Base-by-base conservation (phyloP, 2,797 vertebrate genomes). In the Onychomys torridus region DNA sequence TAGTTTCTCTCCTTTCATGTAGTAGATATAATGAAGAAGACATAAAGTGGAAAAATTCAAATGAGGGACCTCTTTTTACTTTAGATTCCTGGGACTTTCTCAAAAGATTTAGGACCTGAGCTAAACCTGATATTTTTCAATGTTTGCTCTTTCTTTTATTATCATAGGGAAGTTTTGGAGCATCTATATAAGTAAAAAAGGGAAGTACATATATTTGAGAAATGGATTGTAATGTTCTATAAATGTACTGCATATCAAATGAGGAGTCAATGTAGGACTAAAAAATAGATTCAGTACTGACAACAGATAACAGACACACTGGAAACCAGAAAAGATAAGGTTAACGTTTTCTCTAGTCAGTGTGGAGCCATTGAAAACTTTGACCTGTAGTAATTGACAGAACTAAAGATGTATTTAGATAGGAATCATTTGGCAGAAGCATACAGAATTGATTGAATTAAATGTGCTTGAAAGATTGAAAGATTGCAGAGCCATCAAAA, bases 381-480 rank as follows among this genome's bases (percentile, higher is more conserved):
- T 79, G 59, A 78, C 75, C 65, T 4, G 8, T 73, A 16, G 27
- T 34, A 19, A 82, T 13, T 67, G 16, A 65, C 17, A 40, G 37
- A 61, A 84, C 67, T 37, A 46, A 23, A 83, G 88, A 17, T 14
- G n/a, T 89, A 37, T 88, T 92, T 88, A 32, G 21, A 25, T 85
- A 43, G 25, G 59, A 55, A 67, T 88, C 19, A 46, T 52, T 75
- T 82, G 40, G 46, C 77, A 90, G 29, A 23, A 4, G 19, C 52
- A 71, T 40, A 1, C 27, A 77, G 43, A 91, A 69, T 61, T 21
- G 19, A 76, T 63, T 89, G 43, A 95, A 32, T 61, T 21, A 84
- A 81, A 16, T 77, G 17, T 90, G 2, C 88, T 96, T 91, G 73
- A 81, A 63, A 71, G 65, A 73, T 57, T 73, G 83, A 85, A 52